Conservation (phyloP, 2,797 vertebrate genomes). For the Peromyscus melanophrys region DNA sequence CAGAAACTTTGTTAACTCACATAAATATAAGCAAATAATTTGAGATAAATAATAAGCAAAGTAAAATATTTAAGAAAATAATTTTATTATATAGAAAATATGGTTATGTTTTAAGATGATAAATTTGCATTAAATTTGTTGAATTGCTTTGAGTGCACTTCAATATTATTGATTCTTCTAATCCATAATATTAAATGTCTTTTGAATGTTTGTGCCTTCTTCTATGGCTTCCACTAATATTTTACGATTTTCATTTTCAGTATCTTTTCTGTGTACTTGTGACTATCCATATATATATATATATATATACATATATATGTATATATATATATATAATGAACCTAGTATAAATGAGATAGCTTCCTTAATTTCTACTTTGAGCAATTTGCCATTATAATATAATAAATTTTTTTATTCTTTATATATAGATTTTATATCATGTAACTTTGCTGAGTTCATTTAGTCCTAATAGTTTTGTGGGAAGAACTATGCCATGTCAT, state of each 20-base stretch:
- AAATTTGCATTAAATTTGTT: background rate
- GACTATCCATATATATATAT: too few species aligned
- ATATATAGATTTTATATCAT: background rate
- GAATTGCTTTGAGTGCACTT: background rate
- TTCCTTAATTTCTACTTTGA: background rate
- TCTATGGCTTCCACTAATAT: background rate
- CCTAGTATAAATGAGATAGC: background rate
- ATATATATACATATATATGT: too few species aligned
- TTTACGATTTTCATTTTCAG: background rate
- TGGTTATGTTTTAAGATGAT: background rate
- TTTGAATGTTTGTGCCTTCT: background rate
- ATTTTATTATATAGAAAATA: background rate
- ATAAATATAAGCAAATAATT: background rate
- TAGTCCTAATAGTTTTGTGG: background rate
- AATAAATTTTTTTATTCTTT: background rate
- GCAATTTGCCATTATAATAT: background rate
- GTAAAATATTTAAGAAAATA: background rate
- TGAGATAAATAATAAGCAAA: conserved; percentile 6
- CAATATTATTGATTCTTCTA: background rate
- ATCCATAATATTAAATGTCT: background rate
- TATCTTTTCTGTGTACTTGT: background rate
- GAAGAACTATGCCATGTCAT: background rate
- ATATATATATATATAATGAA: background rate
- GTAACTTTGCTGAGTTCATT: background rate
- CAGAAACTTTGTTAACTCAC: background rate